A percentile compares a stretch with the other conserved stretches of the same genome.
Evolutionary conservation across 2,113 vertebrate species (phyloP).

Genomic region (Thunnus thynnus): DNA sequence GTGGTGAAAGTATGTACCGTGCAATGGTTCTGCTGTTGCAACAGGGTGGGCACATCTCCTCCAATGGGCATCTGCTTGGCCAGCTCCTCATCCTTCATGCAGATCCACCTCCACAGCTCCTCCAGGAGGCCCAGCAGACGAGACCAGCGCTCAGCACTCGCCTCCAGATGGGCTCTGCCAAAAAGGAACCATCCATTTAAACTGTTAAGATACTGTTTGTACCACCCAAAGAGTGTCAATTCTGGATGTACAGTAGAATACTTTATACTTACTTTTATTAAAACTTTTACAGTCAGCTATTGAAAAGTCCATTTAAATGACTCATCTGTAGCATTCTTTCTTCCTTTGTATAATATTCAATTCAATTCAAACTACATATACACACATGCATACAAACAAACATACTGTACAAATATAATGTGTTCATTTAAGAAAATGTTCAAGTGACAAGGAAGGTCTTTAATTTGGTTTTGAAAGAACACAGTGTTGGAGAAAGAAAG

Average conservation of each 20-base stretch:
- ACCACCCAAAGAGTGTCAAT: not conserved
- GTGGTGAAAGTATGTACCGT: slow-evolving; percentile 84
- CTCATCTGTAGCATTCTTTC: not conserved
- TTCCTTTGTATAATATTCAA: not conserved
- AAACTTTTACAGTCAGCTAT: not conserved
- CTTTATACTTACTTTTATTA: too few species aligned
- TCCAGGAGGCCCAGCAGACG: slow-evolving; percentile 91
- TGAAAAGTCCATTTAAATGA: not conserved
- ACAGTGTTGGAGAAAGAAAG: too few species aligned
- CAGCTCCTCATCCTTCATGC: slow-evolving; percentile 94
- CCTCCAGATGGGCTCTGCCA: slow-evolving; percentile 93
- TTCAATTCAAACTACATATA: too few species aligned
- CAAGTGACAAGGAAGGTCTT: too few species aligned
- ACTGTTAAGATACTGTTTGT: not conserved
- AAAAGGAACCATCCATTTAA: slow-evolving; percentile 29
- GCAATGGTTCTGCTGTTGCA: slow-evolving; percentile 94
- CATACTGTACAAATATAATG: too few species aligned
- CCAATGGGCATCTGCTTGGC: slow-evolving; percentile 96
- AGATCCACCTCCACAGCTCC: slow-evolving; percentile 96
- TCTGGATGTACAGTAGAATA: too few species aligned
- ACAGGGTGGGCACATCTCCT: slow-evolving; percentile 93
- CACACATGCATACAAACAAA: too few species aligned
- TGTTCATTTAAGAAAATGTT: too few species aligned
- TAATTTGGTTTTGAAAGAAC: too few species aligned
- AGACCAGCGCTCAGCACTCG: slow-evolving; percentile 95